These are phyloP conservation scores for Thaleichthys pacificus DNA, from an alignment of 2,797 vertebrate species.

Conservation along the genomic window DNA sequence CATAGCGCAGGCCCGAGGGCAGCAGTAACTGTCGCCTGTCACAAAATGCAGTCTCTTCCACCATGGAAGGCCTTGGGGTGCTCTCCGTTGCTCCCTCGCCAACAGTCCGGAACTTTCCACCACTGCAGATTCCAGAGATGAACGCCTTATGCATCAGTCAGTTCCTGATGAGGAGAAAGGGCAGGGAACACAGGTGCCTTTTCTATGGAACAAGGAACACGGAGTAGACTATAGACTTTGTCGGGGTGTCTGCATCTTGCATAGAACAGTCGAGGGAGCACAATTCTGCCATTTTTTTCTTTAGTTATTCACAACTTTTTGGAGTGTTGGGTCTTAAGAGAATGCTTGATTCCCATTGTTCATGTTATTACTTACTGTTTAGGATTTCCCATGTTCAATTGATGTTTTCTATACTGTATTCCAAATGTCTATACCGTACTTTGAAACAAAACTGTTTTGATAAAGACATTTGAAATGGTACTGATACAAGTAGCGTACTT, in stretches of 20 bases:
- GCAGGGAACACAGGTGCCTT: constrained; percentile 57
- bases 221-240: not conserved
- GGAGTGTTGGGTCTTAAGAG: constrained; percentile 8
- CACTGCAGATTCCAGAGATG: constrained; percentile 29
- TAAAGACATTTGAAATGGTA: constrained; percentile 8
- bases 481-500: not conserved
- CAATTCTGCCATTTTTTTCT: constrained; percentile 45
- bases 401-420: constrained; percentile 46
- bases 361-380: too few relatives aligned
- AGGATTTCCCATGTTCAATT: constrained; percentile 36
- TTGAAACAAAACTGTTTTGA: constrained; percentile 21
- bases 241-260: not conserved
- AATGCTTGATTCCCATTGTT: constrained; percentile 25
- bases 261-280: constrained; percentile 33
- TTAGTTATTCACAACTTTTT: not conserved
- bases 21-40: too few relatives aligned
- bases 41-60: not conserved
- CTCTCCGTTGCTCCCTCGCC: constrained; percentile 25
- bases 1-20: too few relatives aligned
- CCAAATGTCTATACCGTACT: constrained; percentile 7
- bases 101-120: not conserved
- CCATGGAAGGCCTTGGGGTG: not conserved
- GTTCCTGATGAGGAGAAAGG: not conserved
- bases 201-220: constrained; percentile 22
- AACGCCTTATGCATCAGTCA: constrained; percentile 51